Base-by-base conservation (phyloP, 2,797 vertebrate genomes). In the Carduelis carduelis region DNA sequence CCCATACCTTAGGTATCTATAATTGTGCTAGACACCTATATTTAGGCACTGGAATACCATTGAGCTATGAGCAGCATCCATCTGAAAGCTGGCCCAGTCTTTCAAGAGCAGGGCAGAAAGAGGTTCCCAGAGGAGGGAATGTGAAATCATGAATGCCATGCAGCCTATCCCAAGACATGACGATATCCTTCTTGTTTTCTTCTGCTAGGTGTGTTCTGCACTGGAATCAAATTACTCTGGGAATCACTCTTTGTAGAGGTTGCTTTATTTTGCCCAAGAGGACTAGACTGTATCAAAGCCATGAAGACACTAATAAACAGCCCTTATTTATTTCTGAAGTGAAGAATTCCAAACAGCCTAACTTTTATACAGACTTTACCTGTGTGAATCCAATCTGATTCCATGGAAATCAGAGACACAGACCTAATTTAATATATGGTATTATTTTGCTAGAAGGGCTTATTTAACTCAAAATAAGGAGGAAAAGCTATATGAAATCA, bases 1-100 rank as follows among this genome's bases (percentile, higher is more conserved):
- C 23, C n/a, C 75, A 64, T 66, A 69, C 23, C 41, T 76, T 55
- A 32, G 21, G 35, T 87, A 30, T 66, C 70, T 74, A 17, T 66
- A 79, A 66, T 74, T 12, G 1, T 52, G n/a, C 21, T 32, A 24
- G 59, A 49, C 23, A 47, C 22, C 47, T 90, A 43, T 69, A 79
- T 89, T 92, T 93, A 89, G 70, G 32, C 41, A 76, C 35, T 63
- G 55, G 28, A 89, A 72, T 82, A 64, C 27, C 44, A 24, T 2
- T 61, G 1, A 5, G 9, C 50, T 82, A 34, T 53, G 44, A 30
- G 34, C 34, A 56, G 50, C n/a, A 56, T 61, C 43, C 57, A 23
- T 80, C 21, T 87, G 89, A 89, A 95, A 87, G 49, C 41, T 43
- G 60, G 27, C 0, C 0, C 11, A 47, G 60, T 41, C 75, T 92